Evolutionary conservation across 2,113 vertebrate genomes (phyloP), one percentile per base, ranked within the genome.

Genomic region (Hypocryptadius cinnamomeus): DNA sequence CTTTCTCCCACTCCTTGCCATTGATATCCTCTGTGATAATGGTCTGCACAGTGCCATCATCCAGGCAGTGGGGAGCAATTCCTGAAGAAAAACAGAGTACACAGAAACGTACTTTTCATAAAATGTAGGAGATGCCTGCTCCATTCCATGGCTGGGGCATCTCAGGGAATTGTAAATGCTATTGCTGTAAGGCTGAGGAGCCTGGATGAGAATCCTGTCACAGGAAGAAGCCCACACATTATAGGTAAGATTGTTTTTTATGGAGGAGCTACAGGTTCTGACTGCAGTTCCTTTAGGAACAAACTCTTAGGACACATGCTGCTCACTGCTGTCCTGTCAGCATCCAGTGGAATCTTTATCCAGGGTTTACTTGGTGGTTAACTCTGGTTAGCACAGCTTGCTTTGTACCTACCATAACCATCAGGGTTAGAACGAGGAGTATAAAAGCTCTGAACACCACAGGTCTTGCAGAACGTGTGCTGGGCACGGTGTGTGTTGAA

Each of bases 391-490:
- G 42, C 44, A 59, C 17, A 72, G 53, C n/a, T 79, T 61, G 18
- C 12, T 63, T 70, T 42, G 53, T 71, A 98, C 98, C 97, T 96
- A 98, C 99, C 99, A 13, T 98, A 99, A 89, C 99, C 99, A 33
- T 99, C 98, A 2, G 99, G 98, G 95, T 99, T 99, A 44, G 99
- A 99, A 80, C 99, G 98, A 28, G 99, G 99, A 2, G 97, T 98
- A 92, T 99, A 99, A 97, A 99, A 99, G 97, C 99, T 99, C 97
- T 99, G 99, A 63, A 99, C 98, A 1, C 99, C 99, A 30, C 99
- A 99, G n/a, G 94, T 98, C 97, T 98, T 99, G 97, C 99, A 99
- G 97, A 99, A 99, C 3, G 97, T 99, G 92, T 99, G 99, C 97
- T 98, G 98, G 45, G 99, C 99, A 79, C 91, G 40, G 56, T 98